Base-by-base conservation (phyloP, 2,113 vertebrate genomes). In the Tichodroma muraria region DNA sequence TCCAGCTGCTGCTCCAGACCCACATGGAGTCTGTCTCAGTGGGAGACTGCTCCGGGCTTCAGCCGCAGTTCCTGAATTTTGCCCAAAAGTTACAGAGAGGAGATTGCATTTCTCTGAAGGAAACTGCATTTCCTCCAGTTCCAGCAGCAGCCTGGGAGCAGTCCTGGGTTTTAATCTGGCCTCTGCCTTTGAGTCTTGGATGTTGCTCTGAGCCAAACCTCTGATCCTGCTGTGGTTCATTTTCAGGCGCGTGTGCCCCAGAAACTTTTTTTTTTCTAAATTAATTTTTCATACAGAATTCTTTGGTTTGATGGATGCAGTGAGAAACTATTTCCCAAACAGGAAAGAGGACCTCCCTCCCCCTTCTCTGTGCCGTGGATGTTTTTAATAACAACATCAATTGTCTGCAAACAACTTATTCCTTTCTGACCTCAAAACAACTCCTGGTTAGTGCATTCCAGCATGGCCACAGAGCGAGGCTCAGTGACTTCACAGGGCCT, bases 261-360 rank as follows among this genome's bases (percentile, higher is more conserved):
- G 84, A 53, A 93, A 88, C 54, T 27, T 38, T 65, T 72, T 77
- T 79, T 65, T 57, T 69, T 50, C 85, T 9, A 59, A 91, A 82
- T 90, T 92, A 90, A 65, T 96, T 92, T 91, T 95, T 95, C 80
- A 78, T 95, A 80, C 85, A 30, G 64, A 90, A 88, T 87, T 94
- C 75, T 76, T 96, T 69, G 12, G 5, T 85, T 79, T 95, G 90
- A 91, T 93, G 85, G 84, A 94, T 94, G 81, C 90, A 97, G 82
- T 90, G 80, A 95, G 96, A 96, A 97, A 95, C 68, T 95, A 91
- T 95, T 96, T 95, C 95, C 96, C 94, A 95, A 97, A 96, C 92
- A 95, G 89, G 96, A 95, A 94, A 93, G 80, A 92, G 81, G 73
- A 91, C 57, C 84, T 95, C 90, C 89, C 84, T 80, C 65, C 78